Evolutionary conservation across 1,140 invertebrate genomes (phyloP).

Genomic region (Paracyclopina nana): DNA sequence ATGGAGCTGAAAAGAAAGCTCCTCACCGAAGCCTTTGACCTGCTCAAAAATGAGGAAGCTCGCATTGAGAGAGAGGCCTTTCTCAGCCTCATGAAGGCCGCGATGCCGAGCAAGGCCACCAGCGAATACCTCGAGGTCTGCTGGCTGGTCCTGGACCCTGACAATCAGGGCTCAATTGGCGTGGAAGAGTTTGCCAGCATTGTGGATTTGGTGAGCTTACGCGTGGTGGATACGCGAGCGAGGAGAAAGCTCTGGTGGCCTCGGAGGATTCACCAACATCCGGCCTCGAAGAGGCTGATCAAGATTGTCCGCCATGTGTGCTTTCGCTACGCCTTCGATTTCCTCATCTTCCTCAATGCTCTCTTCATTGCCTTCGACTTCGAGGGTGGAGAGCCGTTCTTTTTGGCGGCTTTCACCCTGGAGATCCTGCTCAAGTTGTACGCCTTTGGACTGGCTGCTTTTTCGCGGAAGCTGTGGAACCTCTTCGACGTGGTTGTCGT

Average conservation of each 20-base stretch:
- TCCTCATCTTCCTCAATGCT: constrained; percentile 32
- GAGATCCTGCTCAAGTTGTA: constrained; percentile 34
- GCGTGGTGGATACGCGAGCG: background rate
- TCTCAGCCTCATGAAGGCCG: background rate
- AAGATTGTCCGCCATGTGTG: constrained; percentile 28
- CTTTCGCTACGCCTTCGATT: constrained; percentile 32
- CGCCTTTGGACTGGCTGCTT: constrained; percentile 27
- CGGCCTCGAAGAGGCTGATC: constrained; percentile 24
- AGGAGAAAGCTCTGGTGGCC: constrained; percentile 15
- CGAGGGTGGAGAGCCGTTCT: constrained; percentile 30
- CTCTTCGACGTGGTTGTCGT: constrained; percentile 34
- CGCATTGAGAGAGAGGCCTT: background rate
- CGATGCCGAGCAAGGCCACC: background rate
- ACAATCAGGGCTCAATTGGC: background rate
- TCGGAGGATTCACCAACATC: constrained; percentile 26
- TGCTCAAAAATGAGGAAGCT: background rate
- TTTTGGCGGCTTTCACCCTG: constrained; percentile 29
- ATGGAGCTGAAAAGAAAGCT: background rate
- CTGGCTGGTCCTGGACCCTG: background rate
- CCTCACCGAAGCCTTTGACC: background rate
- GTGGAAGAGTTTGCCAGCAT: background rate
- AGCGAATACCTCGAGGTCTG: background rate
- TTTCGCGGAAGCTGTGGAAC: constrained; percentile 31
- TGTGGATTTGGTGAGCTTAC: background rate
- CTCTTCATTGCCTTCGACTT: constrained; percentile 31